A percentile compares a stretch with the other conserved stretches of the same genome.
Conservation (phyloP, 2,888 invertebrate species). For the Meghimatium bilineatum region DNA sequence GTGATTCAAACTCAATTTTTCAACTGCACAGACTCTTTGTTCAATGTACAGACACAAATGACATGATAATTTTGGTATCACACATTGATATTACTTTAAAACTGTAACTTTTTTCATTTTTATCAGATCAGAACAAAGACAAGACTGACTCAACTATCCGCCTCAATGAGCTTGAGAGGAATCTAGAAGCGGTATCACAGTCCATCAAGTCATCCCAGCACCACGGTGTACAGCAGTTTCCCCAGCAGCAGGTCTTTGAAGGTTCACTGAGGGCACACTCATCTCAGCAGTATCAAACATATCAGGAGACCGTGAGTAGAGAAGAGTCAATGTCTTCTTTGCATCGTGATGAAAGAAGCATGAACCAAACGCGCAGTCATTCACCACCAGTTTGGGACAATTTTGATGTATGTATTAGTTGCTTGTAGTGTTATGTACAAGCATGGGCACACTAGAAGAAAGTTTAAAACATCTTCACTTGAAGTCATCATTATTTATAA, state of each 20-base stretch:
- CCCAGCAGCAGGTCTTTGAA: constrained; percentile 55
- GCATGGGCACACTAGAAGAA: constrained; percentile 9
- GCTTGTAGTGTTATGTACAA: neutral
- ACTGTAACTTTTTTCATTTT: neutral
- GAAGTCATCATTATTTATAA: neutral
- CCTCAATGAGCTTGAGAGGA: constrained; percentile 67
- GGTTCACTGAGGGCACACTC: constrained; percentile 46
- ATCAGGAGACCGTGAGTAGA: constrained; percentile 51
- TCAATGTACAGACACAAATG: too few species aligned
- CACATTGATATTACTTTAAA: neutral
- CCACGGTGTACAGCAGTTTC: constrained; percentile 30
- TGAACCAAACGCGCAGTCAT: constrained; percentile 34
- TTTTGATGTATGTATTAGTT: constrained; percentile 29
- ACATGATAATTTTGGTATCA: too few species aligned
- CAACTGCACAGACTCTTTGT: too few species aligned
- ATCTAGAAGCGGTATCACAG: constrained; percentile 64
- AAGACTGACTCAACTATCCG: constrained; percentile 58
- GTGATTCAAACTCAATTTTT: too few species aligned
- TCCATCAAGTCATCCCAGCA: constrained; percentile 60
- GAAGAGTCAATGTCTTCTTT: constrained; percentile 7
- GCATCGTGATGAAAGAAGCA: constrained; percentile 53
- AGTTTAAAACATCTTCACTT: neutral
- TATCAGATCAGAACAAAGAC: constrained; percentile 40
- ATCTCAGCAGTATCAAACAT: constrained; percentile 55
- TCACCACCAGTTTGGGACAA: constrained; percentile 22